Evolutionary conservation across 2,113 vertebrate genomes (phyloP).

Genomic region (Alligator mississippiensis): DNA sequence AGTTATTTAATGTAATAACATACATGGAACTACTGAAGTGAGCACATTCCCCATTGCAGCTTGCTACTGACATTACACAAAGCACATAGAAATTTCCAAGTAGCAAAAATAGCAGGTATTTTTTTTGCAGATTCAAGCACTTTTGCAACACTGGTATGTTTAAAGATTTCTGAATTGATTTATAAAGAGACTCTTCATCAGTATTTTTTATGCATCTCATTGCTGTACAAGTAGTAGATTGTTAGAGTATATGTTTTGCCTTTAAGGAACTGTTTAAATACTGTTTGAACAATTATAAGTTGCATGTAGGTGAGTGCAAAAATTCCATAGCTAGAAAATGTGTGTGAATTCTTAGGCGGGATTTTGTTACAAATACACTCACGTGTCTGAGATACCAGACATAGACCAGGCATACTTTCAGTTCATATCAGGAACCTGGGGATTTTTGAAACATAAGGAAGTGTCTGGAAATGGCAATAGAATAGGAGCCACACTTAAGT

Average conservation of each 20-base stretch:
- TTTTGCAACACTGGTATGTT: background rate
- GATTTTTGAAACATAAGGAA: accelerated
- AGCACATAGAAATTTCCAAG: background rate
- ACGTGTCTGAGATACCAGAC: accelerated
- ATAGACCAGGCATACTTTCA: background rate
- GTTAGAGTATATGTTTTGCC: background rate
- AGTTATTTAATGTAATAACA: conserved; percentile 77
- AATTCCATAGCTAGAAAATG: background rate
- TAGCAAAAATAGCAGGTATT: background rate
- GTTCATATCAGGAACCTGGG: background rate
- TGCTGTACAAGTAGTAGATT: background rate
- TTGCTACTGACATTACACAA: background rate
- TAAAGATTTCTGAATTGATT: background rate
- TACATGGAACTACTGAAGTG: conserved; percentile 29
- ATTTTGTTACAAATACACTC: background rate
- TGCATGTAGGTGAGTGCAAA: background rate
- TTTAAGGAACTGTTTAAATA: background rate
- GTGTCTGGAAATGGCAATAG: background rate
- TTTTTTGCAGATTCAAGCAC: background rate
- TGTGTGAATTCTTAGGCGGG: background rate
- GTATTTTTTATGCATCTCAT: background rate
- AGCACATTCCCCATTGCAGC: background rate
- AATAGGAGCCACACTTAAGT: background rate
- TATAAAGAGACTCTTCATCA: background rate
- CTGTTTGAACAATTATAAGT: background rate